A percentile compares a stretch with the other conserved stretches of the same genome.
These are phyloP conservation scores for Agrypnus murinus DNA, from an alignment of 2,888 invertebrate genomes.

Conservation along the genomic window DNA sequence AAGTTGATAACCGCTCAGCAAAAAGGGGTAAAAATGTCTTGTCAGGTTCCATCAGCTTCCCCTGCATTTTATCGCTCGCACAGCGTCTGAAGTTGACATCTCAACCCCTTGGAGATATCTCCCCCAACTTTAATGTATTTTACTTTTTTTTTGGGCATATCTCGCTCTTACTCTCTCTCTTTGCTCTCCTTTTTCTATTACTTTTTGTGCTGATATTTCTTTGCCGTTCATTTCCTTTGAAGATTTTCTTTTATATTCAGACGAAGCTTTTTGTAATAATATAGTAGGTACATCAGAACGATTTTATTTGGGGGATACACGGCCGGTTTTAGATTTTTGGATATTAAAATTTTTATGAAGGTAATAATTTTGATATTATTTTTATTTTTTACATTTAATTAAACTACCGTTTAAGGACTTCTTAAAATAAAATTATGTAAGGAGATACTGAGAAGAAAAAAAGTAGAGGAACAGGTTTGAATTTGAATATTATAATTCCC, in stretches of 20 bases:
- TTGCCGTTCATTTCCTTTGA: constrained; percentile 48
- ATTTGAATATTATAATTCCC: too few species aligned
- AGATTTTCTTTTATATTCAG: constrained; percentile 29
- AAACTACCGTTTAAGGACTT: not conserved
- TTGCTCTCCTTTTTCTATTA: constrained; percentile 45
- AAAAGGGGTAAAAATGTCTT: constrained; percentile 63
- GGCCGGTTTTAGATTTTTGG: not conserved
- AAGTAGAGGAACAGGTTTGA: too few species aligned
- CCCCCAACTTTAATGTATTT: constrained; percentile 56
- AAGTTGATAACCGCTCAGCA: constrained; percentile 48
- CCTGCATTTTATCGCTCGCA: constrained; percentile 53
- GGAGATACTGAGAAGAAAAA: too few species aligned
- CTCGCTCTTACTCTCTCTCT: constrained; percentile 41
- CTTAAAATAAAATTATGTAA: not conserved
- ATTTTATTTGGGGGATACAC: constrained; percentile 22
- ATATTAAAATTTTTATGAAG: constrained; percentile 25
- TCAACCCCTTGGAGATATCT: constrained; percentile 56
- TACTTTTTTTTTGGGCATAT: constrained; percentile 51
- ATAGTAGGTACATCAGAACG: constrained; percentile 22
- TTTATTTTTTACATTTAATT: constrained; percentile 10
- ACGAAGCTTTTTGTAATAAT: constrained; percentile 29
- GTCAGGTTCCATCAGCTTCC: constrained; percentile 59
- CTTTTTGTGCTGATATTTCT: constrained; percentile 44
- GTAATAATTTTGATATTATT: constrained; percentile 12
- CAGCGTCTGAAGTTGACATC: constrained; percentile 56